Evolutionary conservation across 2,888 invertebrate species (phyloP).

Genomic region (Volucella inanis): DNA sequence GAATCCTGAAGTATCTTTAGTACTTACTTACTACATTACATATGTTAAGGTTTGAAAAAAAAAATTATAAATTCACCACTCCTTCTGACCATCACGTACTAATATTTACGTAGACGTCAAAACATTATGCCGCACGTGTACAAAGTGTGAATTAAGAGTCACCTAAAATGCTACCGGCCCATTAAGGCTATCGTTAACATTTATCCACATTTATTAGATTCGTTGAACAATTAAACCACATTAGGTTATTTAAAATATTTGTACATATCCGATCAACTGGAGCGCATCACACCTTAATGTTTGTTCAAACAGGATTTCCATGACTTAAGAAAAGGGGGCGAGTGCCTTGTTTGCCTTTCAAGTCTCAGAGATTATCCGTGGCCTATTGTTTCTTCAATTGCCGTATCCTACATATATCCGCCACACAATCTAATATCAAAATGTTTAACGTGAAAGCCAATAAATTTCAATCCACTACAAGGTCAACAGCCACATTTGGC

Average conservation of each 20-base stretch:
- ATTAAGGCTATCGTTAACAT: too few species aligned
- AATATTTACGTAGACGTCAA: too few species aligned
- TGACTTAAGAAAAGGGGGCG: not conserved
- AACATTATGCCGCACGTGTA: too few species aligned
- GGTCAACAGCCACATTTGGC: slow-evolving; percentile 51
- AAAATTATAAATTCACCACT: too few species aligned
- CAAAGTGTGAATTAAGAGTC: too few species aligned
- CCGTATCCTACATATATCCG: not conserved
- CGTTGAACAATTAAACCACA: not conserved
- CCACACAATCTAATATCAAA: slow-evolving; percentile 36
- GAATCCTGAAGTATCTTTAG: too few species aligned
- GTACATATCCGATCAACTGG: not conserved
- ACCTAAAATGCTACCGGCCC: too few species aligned
- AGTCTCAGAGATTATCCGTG: not conserved
- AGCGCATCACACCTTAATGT: not conserved
- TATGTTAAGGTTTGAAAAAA: too few species aligned
- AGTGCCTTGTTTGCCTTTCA: slow-evolving; percentile 17
- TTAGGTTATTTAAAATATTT: not conserved
- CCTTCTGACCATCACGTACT: too few species aligned
- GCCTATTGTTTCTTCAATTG: not conserved
- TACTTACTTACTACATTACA: too few species aligned
- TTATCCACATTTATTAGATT: too few species aligned
- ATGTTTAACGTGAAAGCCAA: slow-evolving; percentile 20
- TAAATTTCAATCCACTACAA: slow-evolving; percentile 37
- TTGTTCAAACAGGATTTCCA: slow-evolving; percentile 16